Evolutionary conservation across 1,140 invertebrate species (phyloP), one percentile per base, ranked within the genome.

Genomic region (Leptinotarsa defecta): DNA sequence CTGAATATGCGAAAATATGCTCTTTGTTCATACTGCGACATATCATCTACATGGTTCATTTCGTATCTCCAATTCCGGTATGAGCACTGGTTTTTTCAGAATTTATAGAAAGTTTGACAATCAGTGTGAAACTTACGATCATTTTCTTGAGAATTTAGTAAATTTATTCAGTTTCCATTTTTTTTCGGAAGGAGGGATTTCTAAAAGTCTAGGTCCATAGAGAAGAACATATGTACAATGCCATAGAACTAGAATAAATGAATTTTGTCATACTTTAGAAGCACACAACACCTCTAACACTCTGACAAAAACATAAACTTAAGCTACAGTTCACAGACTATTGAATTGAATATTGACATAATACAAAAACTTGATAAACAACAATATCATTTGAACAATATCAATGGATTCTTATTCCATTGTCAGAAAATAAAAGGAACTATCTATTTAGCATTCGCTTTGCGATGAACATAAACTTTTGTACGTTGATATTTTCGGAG

Each of bases 151-250:
- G 17, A n/a, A 27, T 48, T 64, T 52, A 6, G 20, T 65, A 57
- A 48, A 62, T 52, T 74, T 70, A 78, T 73, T 78, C 75, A 22
- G 72, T 77, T 48, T 70, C 76, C 79, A 80, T 81, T 68, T 78
- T 79, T 57, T 78, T 68, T 74, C 48, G 67, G 68, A 43, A 48
- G 68, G 63, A 84, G 83, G 87, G 22, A 90, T 80, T 86, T 95
- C 91, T 43, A 95, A 85, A 74, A 93, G 85, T 85, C 91, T 90
- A 68, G 98, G 97, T 71, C 96, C 97, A 86, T 99, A 99, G 3
- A 99, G 87, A 67, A 99, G 89, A 75, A 99, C 93, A 86, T 99
- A 99, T 0, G 98, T 98, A 87, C 95, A 97, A 88, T 99, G 98
- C 98, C 98, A 99, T 86, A 99, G 98, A 68, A 80, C 81, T 82